These are phyloP conservation scores for Athene cunicularia DNA, from an alignment of 2,113 vertebrate genomes.

Conservation along the genomic window DNA sequence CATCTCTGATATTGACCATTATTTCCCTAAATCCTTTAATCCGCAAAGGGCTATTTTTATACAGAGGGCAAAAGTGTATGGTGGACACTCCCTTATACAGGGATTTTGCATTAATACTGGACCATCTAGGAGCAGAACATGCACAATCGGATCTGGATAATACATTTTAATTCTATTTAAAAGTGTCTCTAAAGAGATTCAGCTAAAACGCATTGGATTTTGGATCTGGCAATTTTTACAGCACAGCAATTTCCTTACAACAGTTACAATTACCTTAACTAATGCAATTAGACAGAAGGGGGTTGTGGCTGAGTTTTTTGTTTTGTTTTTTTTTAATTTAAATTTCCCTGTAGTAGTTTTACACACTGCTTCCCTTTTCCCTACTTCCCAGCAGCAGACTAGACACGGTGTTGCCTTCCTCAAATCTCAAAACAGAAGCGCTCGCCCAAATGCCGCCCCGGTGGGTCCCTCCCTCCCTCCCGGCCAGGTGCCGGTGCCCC, in stretches of 20 bases:
- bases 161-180: conserved; percentile 60
- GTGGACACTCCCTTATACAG: conserved; percentile 2
- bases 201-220: conserved; percentile 31
- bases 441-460: not conserved
- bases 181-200: conserved; percentile 58
- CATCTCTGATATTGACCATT: not conserved
- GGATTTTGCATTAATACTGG: conserved; percentile 37
- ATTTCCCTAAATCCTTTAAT: conserved; percentile 46
- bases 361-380: not conserved
- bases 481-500: too few relatives aligned
- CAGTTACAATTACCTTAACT: conserved; percentile 25
- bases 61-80: conserved; percentile 22
- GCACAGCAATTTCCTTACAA: conserved; percentile 6
- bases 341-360: not conserved
- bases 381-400: not conserved
- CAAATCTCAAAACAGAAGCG: not conserved
- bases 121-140: conserved; percentile 39
- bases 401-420: not conserved
- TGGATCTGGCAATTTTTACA: conserved; percentile 33
- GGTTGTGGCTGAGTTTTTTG: not conserved
- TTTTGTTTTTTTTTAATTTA: not conserved
- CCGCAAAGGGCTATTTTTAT: conserved; percentile 10
- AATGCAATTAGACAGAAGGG: conserved; percentile 14
- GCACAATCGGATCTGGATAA: conserved; percentile 55
- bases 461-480: fast-evolving